Conservation (phyloP, 1,140 invertebrate genomes). For the Glomeris maerens region DNA sequence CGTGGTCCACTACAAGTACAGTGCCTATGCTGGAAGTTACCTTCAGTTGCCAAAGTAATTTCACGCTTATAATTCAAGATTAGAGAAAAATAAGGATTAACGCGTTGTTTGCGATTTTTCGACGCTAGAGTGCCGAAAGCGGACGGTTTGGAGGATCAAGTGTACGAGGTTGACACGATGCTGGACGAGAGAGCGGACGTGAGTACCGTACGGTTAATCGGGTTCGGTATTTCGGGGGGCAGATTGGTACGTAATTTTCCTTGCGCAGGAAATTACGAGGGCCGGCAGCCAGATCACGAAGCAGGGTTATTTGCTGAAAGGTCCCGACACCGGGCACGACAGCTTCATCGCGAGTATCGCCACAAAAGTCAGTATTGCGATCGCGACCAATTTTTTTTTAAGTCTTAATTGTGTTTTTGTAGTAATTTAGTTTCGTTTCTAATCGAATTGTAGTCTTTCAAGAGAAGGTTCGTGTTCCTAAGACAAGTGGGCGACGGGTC, state of each 20-base stretch:
- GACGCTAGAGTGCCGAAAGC: conserved; percentile 41
- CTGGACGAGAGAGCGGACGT: too few relatives aligned
- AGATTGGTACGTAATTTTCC: conserved; percentile 10
- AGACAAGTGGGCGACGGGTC: conserved; percentile 77
- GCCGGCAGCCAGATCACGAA: conserved; percentile 56
- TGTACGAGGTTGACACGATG: conserved; percentile 37
- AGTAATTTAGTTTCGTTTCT: conserved; percentile 7
- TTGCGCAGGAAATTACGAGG: conserved; percentile 28
- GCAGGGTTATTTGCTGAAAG: conserved; percentile 77
- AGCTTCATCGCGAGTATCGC: conserved; percentile 71
- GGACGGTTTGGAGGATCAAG: conserved; percentile 57
- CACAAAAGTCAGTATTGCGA: conserved; percentile 44
- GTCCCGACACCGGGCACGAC: conserved; percentile 63
- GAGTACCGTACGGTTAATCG: too few relatives aligned
- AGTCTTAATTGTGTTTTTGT: background rate
- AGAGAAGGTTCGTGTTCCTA: conserved; percentile 73
- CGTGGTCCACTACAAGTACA: conserved; percentile 75
- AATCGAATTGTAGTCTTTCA: conserved; percentile 58
- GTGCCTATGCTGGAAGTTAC: conserved; percentile 64
- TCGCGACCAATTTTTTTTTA: background rate
- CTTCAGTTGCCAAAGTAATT: conserved; percentile 64
- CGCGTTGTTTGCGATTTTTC: conserved; percentile 13
- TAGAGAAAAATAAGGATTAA: conserved; percentile 1
- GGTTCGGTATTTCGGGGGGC: too few relatives aligned
- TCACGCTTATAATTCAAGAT: background rate